Conservation (phyloP, 1,140 invertebrate genomes). For the Batillaria attramentaria region DNA sequence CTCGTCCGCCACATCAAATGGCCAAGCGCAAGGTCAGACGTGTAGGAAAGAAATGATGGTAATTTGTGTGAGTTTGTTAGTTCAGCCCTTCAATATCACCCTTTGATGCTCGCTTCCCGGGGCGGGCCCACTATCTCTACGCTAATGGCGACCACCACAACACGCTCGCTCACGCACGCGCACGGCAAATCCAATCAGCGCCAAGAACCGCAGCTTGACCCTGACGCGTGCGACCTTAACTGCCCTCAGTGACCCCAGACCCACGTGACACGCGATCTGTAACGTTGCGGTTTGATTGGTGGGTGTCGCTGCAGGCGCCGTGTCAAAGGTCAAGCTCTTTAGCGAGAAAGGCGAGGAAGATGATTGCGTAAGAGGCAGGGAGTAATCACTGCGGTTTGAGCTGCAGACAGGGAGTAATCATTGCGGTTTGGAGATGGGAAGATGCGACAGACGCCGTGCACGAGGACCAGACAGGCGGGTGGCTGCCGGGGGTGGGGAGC, state of each 20-base stretch:
- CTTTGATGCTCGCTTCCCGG: too few species aligned
- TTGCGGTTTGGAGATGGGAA: too few species aligned
- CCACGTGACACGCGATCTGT: constrained; percentile 19
- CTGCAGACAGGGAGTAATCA: neutral
- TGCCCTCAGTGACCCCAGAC: neutral
- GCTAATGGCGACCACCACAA: constrained; percentile 4
- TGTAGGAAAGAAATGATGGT: too few species aligned
- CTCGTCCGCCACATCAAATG: too few species aligned
- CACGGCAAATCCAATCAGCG: constrained; percentile 29
- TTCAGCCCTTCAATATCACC: too few species aligned
- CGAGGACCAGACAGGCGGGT: neutral
- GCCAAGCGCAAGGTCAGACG: too few species aligned
- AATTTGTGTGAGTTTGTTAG: too few species aligned
- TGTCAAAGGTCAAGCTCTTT: constrained; percentile 19
- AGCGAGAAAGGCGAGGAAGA: too few species aligned
- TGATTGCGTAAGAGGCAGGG: constrained; percentile 4
- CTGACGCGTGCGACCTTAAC: constrained; percentile 11
- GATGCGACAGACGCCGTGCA: too few species aligned
- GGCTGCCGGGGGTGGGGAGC: neutral
- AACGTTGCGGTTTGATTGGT: constrained; percentile 33
- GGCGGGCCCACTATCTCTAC: too few species aligned
- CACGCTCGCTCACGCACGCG: constrained; percentile 8
- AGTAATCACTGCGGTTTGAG: constrained; percentile 3
- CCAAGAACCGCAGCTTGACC: constrained; percentile 22
- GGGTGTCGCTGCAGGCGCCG: constrained; percentile 14